Base-by-base conservation (phyloP, 2,113 vertebrate genomes). In the Panthera leo region DNA sequence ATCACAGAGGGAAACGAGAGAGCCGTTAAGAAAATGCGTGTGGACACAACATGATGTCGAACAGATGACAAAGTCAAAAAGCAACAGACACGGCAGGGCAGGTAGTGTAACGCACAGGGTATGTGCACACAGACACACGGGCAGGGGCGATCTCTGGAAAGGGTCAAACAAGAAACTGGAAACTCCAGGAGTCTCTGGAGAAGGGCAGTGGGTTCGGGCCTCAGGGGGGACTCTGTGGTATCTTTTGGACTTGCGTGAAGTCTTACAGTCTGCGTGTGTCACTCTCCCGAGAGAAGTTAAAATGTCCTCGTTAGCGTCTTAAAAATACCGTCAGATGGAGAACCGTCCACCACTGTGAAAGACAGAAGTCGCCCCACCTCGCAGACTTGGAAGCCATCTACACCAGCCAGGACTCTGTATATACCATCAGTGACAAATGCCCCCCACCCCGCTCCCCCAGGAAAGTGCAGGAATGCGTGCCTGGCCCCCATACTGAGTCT, bases 361-460 rank as follows among this genome's bases (percentile, higher is more conserved):
- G 58, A 68, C 14, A 58, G 67, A 55, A 2, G 23, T 53, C 3
- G 21, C 58, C 70, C 29, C 85, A 25, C 12, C 31, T 51, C 23
- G 48, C 7, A 6, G 31, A 5, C 29, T 0, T 15, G 42, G 39
- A 71, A 70, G 42, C 23, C 12, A 13, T 4, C 25, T 25, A 19
- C 45, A 23, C 36, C 42, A 1, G 15, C 0, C 51, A 16, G 45
- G 1, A 4, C 14, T 27, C 9, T 2, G 27, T 42, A 45, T 45
- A 45, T 9, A 45, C 45, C 12, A 29, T 19, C 78, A 27, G 2
- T 2, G 29, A 75, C 67, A 27, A 1, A 1, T 0, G 29, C 34
- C 25, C 65, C 23, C 75, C 75, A 31, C 6, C 42, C 27, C 11
- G 12, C 55, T 45, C 67, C 83, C 6, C 36, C 7, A 31, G 94